A percentile compares a stretch with the other conserved stretches of the same genome.
phyloP scores from a whole-genome alignment of 1,140 invertebrate genomes.

The Patella vulgata region DNA sequence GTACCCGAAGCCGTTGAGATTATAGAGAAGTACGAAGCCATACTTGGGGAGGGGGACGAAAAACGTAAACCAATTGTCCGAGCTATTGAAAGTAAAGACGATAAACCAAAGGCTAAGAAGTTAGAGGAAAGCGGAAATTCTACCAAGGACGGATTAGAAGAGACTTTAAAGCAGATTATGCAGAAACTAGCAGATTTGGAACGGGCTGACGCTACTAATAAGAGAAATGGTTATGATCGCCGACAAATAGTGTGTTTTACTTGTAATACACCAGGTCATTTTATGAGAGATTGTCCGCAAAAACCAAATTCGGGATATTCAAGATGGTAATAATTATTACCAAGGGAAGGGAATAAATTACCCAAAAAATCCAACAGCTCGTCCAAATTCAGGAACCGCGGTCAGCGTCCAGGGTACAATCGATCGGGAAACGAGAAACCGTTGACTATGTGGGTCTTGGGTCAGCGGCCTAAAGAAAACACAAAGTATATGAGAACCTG shows the following conservation, averaged over 20 bases:
- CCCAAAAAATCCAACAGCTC: too few relatives aligned
- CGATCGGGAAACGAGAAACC: constrained; percentile 14
- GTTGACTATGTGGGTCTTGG: constrained; percentile 12
- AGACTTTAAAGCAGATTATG: neutral
- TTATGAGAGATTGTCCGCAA: constrained; percentile 1
- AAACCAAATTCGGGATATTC: neutral
- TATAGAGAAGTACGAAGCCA: constrained; percentile 20
- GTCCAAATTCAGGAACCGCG: too few relatives aligned
- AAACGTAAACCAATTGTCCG: constrained; percentile 4
- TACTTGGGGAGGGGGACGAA: constrained; percentile 1
- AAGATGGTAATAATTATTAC: too few relatives aligned
- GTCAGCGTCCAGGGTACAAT: neutral
- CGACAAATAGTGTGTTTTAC: too few relatives aligned
- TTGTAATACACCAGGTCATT: constrained; percentile 3
- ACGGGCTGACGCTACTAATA: neutral
- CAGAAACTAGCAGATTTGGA: neutral
- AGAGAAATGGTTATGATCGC: neutral
- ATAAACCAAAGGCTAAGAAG: neutral
- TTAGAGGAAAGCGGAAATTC: neutral
- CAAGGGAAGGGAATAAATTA: too few relatives aligned
- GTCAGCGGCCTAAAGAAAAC: constrained; percentile 8
- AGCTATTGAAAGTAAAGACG: neutral
- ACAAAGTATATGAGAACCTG: neutral
- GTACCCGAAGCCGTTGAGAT: constrained; percentile 17
- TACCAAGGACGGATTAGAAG: neutral